These are phyloP conservation scores for Vulpes lagopus DNA, from an alignment of 2,113 vertebrate species.

Conservation along the genomic window DNA sequence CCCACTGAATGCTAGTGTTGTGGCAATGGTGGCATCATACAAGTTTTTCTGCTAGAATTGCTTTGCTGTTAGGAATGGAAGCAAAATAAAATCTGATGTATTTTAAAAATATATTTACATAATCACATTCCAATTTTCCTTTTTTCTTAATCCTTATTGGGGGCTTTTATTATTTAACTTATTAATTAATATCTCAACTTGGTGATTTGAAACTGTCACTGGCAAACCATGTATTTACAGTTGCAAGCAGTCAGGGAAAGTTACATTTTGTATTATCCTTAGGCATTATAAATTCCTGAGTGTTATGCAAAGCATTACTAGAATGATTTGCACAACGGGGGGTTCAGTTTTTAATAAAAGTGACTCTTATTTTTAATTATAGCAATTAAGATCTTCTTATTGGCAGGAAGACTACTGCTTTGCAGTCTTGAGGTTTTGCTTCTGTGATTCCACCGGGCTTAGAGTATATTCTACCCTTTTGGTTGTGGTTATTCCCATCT, in stretches of 20 bases:
- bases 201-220: slow-evolving; percentile 44
- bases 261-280: slow-evolving; percentile 78
- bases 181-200: slow-evolving; percentile 51
- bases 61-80: background rate
- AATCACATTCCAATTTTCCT: background rate
- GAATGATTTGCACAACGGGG: slow-evolving; percentile 84
- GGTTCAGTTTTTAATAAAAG: slow-evolving; percentile 88
- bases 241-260: slow-evolving; percentile 65
- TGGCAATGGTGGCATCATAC: background rate
- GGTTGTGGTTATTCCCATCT: slow-evolving; percentile 53
- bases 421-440: slow-evolving; percentile 65
- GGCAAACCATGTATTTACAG: slow-evolving; percentile 36
- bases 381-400: slow-evolving; percentile 87
- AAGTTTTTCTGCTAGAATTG: background rate
- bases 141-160: background rate
- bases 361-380: slow-evolving; percentile 88
- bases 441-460: slow-evolving; percentile 55
- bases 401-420: slow-evolving; percentile 82
- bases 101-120: background rate
- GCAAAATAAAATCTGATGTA: background rate
- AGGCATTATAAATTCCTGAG: slow-evolving; percentile 85
- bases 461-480: slow-evolving; percentile 35
- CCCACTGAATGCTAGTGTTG: background rate
- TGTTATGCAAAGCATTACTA: slow-evolving; percentile 83
- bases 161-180: slow-evolving; percentile 52